Evolutionary conservation across 2,113 vertebrate species (phyloP).

Genomic region (Chiloscyllium plagiosum): DNA sequence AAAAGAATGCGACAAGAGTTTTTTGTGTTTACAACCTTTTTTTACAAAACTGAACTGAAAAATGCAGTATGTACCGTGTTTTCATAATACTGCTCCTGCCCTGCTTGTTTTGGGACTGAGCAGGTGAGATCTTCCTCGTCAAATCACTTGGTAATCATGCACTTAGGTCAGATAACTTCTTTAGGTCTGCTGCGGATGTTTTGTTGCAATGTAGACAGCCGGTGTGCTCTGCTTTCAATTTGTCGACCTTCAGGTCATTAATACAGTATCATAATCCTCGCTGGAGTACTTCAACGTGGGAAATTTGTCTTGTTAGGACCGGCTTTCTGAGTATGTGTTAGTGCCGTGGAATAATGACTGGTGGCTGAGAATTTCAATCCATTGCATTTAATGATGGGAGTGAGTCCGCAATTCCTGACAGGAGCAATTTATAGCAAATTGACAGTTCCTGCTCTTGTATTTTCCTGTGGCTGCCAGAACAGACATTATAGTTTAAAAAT

Average conservation of each 20-base stretch:
- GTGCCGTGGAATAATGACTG: background rate
- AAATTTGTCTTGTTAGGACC: background rate
- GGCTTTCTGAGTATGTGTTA: background rate
- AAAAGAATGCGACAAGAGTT: background rate
- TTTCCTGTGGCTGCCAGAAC: background rate
- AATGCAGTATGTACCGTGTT: background rate
- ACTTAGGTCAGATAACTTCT: background rate
- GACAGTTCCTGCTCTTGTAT: background rate
- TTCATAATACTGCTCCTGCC: background rate
- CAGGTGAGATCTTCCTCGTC: background rate
- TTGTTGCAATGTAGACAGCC: background rate
- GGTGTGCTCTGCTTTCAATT: background rate
- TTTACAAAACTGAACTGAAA: background rate
- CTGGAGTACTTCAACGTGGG: background rate
- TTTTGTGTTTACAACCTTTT: background rate
- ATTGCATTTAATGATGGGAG: background rate
- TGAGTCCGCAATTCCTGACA: background rate
- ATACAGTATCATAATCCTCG: background rate
- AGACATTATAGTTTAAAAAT: background rate
- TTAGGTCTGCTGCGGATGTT: background rate
- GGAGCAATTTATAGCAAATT: background rate
- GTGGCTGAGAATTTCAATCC: background rate
- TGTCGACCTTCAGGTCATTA: background rate
- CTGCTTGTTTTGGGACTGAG: background rate
- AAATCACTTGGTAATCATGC: background rate